Evolutionary conservation across 2,113 vertebrate species (phyloP), one percentile per base, ranked within the genome.

Genomic region (Polypterus senegalus): DNA sequence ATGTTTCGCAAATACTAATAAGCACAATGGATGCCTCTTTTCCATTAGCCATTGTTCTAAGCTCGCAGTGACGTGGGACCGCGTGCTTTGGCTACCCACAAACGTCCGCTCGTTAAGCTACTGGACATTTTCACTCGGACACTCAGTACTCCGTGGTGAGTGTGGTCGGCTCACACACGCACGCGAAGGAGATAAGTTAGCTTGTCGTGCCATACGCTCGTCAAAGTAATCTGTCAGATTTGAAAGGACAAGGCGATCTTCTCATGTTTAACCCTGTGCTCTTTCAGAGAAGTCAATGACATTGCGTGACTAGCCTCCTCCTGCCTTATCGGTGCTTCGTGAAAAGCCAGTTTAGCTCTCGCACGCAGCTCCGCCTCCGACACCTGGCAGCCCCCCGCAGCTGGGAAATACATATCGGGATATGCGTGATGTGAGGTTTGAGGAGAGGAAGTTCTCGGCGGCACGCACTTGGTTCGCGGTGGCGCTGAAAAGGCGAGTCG

Each of bases 281-380:
- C 10, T 54, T 58, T 56, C 49, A 54, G 5, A 48, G 49, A 46
- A 44, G 44, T 49, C 47, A 63, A 65, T 54, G 47, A 51, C 51
- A 46, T 66, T 43, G 70, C 70, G 67, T 71, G 70, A 71, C 70
- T 64, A 48, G n/a, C 47, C n/a, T 55, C 47, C 52, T 59, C 57
- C 61, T 56, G 58, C 61, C 54, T 58, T 63, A 51, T 62, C 61
- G 51, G 60, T 64, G 61, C 27, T 27, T 55, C 65, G 67, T 66
- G 65, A 66, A 61, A 58, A 62, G 57, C 46, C 48, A 49, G n/a
- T 48, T 10, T 54, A 59, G 58, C 3, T 27, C 5, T 6, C 27
- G 43, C 49, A 47, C 45, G 10, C 8, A n/a, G 55, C 63, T 47
- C 58, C 61, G 49, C 46, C 56, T 5, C 7, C 59, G 45, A 45